Evolutionary conservation across 37 sponge, comb jelly and placozoan genomes (phyloP), one percentile per base, ranked within the genome.

Genomic region (Ephydatia muelleri): DNA sequence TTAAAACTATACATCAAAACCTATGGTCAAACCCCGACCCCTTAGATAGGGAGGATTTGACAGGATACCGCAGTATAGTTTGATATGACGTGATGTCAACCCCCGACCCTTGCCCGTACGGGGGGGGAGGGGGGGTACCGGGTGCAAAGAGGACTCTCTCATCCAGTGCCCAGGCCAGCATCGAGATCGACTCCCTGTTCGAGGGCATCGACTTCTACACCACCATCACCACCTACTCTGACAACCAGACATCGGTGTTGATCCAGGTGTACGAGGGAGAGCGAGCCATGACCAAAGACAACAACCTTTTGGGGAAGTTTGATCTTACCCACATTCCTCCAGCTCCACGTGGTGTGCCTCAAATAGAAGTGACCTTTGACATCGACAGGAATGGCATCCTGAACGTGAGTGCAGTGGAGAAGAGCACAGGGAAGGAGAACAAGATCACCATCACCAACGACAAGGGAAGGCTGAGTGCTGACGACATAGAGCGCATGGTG

Each of bases 141-240:
- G n/a, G 82, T 26, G 93, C 97, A 33, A 97, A 97, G 89, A 82
- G 94, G 67, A 92, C 91, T 70, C 90, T 97, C 26, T 97, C 98
- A 31, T 87, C 93, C 80, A 92, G 91, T 80, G 80, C 93, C 27
- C 89, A 97, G 65, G 98, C 98, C 32, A 83, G 39, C 70, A 87
- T 97, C 27, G 98, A 97, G 77, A 88, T 97, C 27, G 98, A 97
- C 74, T 80, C 98, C 49, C 95, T 97, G 22, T 72, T 69, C 74
- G 95, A 97, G 57, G 98, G 98, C 33, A 88, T 92, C 12, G 98
- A 97, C 90, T 97, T 95, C 88, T 97, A 91, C 84, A 85, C 95
- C 73, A 93, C 79, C 47, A 92, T 97, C 83, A 93, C 98, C 57
- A 97, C 98, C 26, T 93, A 97, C 75, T 68, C 91, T 33, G 92